Base-by-base conservation (phyloP, 2,888 invertebrate species). In the Macrosoma leucophasiata region DNA sequence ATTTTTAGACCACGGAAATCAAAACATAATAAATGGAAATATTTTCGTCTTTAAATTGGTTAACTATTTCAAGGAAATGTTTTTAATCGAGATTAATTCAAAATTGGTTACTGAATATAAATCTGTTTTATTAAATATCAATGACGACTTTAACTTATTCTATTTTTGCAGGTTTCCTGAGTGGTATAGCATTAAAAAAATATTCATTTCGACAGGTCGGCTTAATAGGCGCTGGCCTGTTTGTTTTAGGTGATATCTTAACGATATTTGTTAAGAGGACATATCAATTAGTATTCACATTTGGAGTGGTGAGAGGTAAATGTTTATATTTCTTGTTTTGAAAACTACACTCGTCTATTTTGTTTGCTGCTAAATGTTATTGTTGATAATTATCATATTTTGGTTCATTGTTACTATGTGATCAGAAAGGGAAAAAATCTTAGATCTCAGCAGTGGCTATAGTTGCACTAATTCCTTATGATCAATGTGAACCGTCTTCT, bases 161-260 rank as follows among this genome's bases (percentile, higher is more conserved):
- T 11, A 40, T 8, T 23, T 24, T 73, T 72, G 8, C 66, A 90
- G 92, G 92, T 20, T 81, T 92, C 26, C 76, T 90, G 29, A 88
- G 90, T 11, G 91, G 90, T 13, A 87, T 87, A 22, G 77, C 92
- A 1, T 69, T 92, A 27, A 89, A 89, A 51, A 88, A 81, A 37
- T 91, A 86, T 52, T 86, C 90, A 0, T 87, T 90, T 46, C 84
- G 92, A 11, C 82, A 85, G 47, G 89, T 93, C 1, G 92, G 91
- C 0, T 43, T 92, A 1, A 61, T 85, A 0, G 92, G 92, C 0
- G 90, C 90, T 0, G 56, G 86, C 0, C 60, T 91, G 0, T 92
- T 88, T 47, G 82, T 88, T 7, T 36, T 88, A 1, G 91, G 92
- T 8, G 88, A 89, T 32, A 65, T 89, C 7, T 48, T 87, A 33